These are phyloP conservation scores for Mamestra configurata DNA, from an alignment of 1,140 invertebrate species.

Conservation along the genomic window DNA sequence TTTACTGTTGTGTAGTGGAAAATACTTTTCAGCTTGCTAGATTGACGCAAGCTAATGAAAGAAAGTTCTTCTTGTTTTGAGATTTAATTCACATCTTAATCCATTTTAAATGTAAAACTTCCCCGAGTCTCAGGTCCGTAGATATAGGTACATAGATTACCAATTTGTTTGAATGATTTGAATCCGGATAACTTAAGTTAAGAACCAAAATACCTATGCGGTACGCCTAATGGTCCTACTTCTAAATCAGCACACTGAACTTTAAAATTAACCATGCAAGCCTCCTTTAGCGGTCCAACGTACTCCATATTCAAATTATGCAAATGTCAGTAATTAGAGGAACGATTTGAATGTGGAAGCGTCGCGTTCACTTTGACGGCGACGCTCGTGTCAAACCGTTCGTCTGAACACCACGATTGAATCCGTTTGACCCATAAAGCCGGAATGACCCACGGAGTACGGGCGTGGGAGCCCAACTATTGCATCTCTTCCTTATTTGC, in stretches of 20 bases:
- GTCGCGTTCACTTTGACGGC: constrained; percentile 40
- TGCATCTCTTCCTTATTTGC: constrained; percentile 47
- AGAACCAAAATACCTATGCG: too few species aligned
- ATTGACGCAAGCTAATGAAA: too few species aligned
- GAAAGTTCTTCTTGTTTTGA: too few species aligned
- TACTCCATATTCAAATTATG: constrained; percentile 31
- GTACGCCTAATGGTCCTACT: neutral
- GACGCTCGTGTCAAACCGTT: constrained; percentile 34
- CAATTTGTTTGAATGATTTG: too few species aligned
- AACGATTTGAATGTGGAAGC: constrained; percentile 42
- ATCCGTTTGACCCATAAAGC: constrained; percentile 50
- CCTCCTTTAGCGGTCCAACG: constrained; percentile 1
- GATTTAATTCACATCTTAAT: too few species aligned
- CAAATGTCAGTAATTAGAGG: constrained; percentile 48
- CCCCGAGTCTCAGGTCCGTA: too few species aligned
- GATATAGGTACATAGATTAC: too few species aligned
- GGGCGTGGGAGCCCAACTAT: constrained; percentile 44
- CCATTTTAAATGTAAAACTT: too few species aligned
- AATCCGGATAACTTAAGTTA: too few species aligned
- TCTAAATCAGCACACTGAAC: neutral
- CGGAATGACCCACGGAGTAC: constrained; percentile 39
- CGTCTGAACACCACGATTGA: constrained; percentile 43
- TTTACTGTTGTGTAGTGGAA: too few species aligned
- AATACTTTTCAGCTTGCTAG: too few species aligned
- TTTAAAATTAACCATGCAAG: neutral